phyloP scores from a whole-genome alignment of 1,140 invertebrate species.

The Aphelenchoides avenae region DNA sequence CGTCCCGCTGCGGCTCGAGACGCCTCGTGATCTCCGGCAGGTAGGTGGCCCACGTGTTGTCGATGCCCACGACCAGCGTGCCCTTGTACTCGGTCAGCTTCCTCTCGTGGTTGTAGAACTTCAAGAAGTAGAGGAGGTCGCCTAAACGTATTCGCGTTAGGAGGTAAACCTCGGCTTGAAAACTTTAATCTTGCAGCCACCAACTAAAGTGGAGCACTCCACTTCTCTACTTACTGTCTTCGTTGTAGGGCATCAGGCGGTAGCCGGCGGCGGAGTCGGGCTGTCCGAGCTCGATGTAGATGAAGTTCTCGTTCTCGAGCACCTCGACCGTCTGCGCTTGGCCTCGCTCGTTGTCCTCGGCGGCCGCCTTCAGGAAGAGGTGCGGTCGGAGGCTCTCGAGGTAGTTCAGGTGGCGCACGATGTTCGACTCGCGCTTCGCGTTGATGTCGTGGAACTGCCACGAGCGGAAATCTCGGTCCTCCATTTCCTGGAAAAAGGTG shows the following conservation, averaged over 20 bases:
- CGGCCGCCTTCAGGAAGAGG: constrained; percentile 18
- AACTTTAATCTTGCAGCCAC: neutral
- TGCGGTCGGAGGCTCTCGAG: constrained; percentile 28
- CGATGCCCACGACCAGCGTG: constrained; percentile 23
- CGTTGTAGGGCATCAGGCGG: constrained; percentile 24
- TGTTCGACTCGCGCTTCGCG: constrained; percentile 7
- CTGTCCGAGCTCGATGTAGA: too few species aligned
- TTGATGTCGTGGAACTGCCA: constrained; percentile 39
- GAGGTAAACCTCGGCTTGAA: constrained; percentile 1
- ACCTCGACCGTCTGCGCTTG: neutral
- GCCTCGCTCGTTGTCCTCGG: constrained; percentile 6
- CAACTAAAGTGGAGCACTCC: constrained; percentile 10
- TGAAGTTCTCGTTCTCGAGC: too few species aligned
- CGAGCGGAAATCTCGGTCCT: constrained; percentile 31
- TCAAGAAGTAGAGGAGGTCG: constrained; percentile 37
- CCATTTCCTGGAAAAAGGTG: constrained; percentile 11
- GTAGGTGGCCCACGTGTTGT: constrained; percentile 15
- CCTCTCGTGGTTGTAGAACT: constrained; percentile 38
- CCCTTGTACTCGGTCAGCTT: constrained; percentile 32
- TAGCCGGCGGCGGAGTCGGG: too few species aligned
- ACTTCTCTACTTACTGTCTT: constrained; percentile 18
- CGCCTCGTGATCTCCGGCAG: constrained; percentile 18
- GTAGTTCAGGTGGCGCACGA: constrained; percentile 6
- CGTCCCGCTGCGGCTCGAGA: constrained; percentile 30
- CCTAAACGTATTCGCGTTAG: constrained; percentile 6